A percentile compares a stretch with the other conserved stretches of the same genome.
Evolutionary conservation across 2,888 invertebrate species (phyloP).

Genomic region (Trisateles emortualis): DNA sequence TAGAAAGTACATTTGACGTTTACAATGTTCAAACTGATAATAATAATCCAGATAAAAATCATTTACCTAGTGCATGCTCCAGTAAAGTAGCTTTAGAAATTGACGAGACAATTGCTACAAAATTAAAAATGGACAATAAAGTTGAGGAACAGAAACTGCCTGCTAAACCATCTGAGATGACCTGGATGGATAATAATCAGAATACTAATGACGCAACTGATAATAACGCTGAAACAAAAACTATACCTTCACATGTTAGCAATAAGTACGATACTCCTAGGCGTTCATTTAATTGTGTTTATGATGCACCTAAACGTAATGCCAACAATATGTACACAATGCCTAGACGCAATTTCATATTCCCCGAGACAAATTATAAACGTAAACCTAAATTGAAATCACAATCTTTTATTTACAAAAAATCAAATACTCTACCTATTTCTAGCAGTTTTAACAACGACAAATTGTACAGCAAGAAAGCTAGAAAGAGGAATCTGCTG

Average conservation of each 20-base stretch:
- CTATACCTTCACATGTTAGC: too few relatives aligned
- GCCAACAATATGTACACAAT: too few relatives aligned
- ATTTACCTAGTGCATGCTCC: conserved; percentile 14
- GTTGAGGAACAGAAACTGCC: too few relatives aligned
- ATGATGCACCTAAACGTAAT: too few relatives aligned
- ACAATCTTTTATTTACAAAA: conserved; percentile 37
- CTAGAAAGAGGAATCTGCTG: conserved; percentile 55
- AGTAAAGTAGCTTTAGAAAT: conserved; percentile 58
- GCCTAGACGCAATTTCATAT: neutral
- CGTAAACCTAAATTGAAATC: conserved; percentile 20
- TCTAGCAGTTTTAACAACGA: conserved; percentile 19
- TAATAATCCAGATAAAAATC: conserved; percentile 5
- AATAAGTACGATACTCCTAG: too few relatives aligned
- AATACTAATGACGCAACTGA: too few relatives aligned
- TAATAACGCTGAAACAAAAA: too few relatives aligned
- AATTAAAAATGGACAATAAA: conserved; percentile 39
- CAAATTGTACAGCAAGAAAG: conserved; percentile 32
- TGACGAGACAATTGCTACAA: conserved; percentile 58
- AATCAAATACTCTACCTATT: conserved; percentile 15
- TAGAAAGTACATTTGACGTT: conserved; percentile 65
- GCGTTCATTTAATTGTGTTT: too few relatives aligned
- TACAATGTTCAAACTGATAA: conserved; percentile 54
- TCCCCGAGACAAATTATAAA: neutral
- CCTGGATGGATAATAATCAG: too few relatives aligned
- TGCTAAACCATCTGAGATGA: too few relatives aligned